phyloP scores from a whole-genome alignment of 2,113 vertebrate genomes.

The Tautogolabrus adspersus region DNA sequence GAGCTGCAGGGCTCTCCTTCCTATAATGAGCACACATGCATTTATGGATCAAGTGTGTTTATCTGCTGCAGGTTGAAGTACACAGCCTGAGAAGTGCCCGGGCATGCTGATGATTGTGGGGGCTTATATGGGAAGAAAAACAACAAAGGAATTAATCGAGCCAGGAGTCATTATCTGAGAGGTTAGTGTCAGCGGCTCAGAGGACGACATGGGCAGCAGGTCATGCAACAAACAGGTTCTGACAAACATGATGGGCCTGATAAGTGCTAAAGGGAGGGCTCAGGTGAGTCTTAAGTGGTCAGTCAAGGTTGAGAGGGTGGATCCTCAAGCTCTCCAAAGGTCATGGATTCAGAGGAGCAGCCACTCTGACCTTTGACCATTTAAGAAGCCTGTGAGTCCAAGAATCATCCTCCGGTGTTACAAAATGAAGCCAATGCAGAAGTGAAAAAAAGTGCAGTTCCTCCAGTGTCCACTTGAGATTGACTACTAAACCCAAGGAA shows the following conservation, averaged over 20 bases:
- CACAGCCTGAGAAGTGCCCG: constrained; percentile 55
- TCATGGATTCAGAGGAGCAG: constrained; percentile 42
- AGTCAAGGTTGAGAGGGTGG: constrained; percentile 75
- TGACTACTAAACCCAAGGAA: too few species aligned
- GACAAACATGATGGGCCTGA: constrained; percentile 67
- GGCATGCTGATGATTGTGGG: constrained; percentile 46
- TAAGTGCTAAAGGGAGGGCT: constrained; percentile 45
- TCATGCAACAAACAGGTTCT: constrained; percentile 61
- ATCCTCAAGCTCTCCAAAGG: constrained; percentile 36
- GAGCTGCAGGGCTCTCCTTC: constrained; percentile 42
- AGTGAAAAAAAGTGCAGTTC: too few species aligned
- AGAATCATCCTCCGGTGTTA: too few species aligned
- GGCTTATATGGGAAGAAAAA: constrained; percentile 52
- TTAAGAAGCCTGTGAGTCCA: constrained; percentile 11
- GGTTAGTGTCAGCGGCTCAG: constrained; percentile 27
- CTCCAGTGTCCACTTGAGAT: too few species aligned
- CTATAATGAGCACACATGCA: constrained; percentile 53
- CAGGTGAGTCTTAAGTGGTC: constrained; percentile 65
- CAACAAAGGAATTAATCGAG: constrained; percentile 53
- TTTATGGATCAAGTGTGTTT: constrained; percentile 75
- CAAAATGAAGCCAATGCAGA: too few species aligned
- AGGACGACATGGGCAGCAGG: constrained; percentile 36
- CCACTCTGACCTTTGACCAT: constrained; percentile 67
- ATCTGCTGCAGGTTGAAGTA: constrained; percentile 66
- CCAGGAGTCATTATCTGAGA: constrained; percentile 51